These are phyloP conservation scores for Coecobrya sp. DNA, from an alignment of 2,888 invertebrate genomes.

Conservation along the genomic window DNA sequence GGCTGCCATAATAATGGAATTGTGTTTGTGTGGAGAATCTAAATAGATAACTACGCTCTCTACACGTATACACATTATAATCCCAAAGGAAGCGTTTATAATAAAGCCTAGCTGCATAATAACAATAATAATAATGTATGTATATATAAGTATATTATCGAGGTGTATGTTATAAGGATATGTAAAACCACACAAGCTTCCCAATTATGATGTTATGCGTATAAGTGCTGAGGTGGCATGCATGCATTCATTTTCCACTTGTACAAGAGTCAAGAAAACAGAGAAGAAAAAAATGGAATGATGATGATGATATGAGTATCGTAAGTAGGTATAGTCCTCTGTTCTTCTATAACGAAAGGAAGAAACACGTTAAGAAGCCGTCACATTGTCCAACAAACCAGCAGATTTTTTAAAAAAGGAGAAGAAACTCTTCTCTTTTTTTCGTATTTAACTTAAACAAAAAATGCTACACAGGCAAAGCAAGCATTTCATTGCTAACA, in stretches of 20 bases:
- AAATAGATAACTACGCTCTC: conserved; percentile 49
- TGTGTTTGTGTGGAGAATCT: conserved; percentile 64
- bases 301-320: conserved; percentile 7
- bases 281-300: conserved; percentile 24
- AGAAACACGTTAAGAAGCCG: conserved; percentile 75
- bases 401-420: conserved; percentile 47
- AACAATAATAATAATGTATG: conserved; percentile 32
- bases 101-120: conserved; percentile 11
- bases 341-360: conserved; percentile 20
- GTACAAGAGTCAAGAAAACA: conserved; percentile 20
- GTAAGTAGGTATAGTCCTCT: not conserved
- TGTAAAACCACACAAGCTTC: conserved; percentile 73
- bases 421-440: conserved; percentile 27
- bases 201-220: conserved; percentile 77
- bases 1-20: conserved; percentile 67
- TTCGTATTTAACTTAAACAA: not conserved
- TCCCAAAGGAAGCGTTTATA: conserved; percentile 62
- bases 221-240: conserved; percentile 68
- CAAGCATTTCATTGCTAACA: conserved; percentile 60
- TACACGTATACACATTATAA: conserved; percentile 36
- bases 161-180: conserved; percentile 12
- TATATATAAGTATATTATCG: too few species aligned
- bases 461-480: conserved; percentile 11
- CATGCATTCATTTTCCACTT: conserved; percentile 50
- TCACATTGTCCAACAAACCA: conserved; percentile 75